These are phyloP conservation scores for Sigmodon hispidus DNA, from an alignment of 2,113 vertebrate species.

Conservation along the genomic window DNA sequence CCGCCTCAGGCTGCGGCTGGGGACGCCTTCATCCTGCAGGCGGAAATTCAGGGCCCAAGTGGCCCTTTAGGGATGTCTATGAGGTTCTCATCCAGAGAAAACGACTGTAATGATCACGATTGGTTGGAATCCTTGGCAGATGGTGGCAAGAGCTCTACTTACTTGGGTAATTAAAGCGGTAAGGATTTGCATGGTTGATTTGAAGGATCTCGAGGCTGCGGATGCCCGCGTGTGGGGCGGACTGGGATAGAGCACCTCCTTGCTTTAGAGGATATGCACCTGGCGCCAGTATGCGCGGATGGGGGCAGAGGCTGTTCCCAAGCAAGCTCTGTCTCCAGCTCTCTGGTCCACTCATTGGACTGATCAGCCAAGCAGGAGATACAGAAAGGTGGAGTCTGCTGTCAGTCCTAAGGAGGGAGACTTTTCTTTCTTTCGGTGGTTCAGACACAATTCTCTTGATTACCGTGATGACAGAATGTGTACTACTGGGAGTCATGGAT, in stretches of 20 bases:
- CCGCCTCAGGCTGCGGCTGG: background rate
- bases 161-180: conserved; percentile 66
- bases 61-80: background rate
- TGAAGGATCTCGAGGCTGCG: conserved; percentile 59
- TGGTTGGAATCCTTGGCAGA: conserved; percentile 60
- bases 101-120: background rate
- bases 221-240: conserved; percentile 49
- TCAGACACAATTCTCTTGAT: background rate
- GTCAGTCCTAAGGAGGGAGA: background rate
- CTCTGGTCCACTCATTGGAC: background rate
- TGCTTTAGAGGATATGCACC: conserved; percentile 38
- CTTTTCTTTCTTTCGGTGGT: background rate
- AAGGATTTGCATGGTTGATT: conserved; percentile 67
- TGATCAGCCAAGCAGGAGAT: background rate
- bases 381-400: background rate
- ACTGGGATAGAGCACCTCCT: conserved; percentile 9
- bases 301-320: background rate
- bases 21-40: background rate
- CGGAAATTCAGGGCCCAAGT: background rate
- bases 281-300: background rate
- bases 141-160: conserved; percentile 62
- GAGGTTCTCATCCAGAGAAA: conserved; percentile 41
- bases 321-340: background rate
- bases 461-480: background rate
- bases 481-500: background rate